Percentiles rank a stretch among this genome's conserved stretches.
Evolutionary conservation across 2,797 vertebrate genomes (phyloP).

Genomic region (Chiloscyllium punctatum): DNA sequence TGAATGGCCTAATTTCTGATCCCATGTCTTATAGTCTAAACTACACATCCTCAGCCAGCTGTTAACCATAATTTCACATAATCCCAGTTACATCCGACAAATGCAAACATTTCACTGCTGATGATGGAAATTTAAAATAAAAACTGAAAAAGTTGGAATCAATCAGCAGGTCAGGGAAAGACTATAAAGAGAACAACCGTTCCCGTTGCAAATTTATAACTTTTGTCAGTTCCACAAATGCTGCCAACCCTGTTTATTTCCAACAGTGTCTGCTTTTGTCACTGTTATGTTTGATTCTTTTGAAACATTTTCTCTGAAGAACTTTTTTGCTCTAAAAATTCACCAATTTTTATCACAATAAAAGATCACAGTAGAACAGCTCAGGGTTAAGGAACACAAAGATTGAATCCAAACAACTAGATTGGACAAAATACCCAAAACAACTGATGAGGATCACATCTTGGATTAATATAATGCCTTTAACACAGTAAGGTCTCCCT

Average conservation of each 20-base stretch:
- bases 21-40: background rate
- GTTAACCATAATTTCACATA: background rate
- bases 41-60: background rate
- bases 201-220: background rate
- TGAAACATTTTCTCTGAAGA: background rate
- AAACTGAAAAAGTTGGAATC: background rate
- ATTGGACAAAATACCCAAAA: background rate
- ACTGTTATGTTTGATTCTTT: background rate
- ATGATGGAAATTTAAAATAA: background rate
- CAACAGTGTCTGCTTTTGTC: background rate
- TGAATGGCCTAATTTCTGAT: too few relatives aligned
- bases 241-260: too few relatives aligned
- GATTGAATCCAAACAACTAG: background rate
- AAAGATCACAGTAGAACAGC: background rate
- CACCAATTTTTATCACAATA: background rate
- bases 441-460: background rate
- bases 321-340: background rate
- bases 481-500: background rate
- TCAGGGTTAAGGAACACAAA: background rate
- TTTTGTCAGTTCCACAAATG: too few relatives aligned
- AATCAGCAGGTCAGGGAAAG: background rate
- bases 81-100: background rate
- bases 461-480: background rate
- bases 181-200: background rate
- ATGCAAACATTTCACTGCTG: background rate